These are phyloP conservation scores for Salvator merianae DNA, from an alignment of 2,113 vertebrate genomes.

Conservation along the genomic window DNA sequence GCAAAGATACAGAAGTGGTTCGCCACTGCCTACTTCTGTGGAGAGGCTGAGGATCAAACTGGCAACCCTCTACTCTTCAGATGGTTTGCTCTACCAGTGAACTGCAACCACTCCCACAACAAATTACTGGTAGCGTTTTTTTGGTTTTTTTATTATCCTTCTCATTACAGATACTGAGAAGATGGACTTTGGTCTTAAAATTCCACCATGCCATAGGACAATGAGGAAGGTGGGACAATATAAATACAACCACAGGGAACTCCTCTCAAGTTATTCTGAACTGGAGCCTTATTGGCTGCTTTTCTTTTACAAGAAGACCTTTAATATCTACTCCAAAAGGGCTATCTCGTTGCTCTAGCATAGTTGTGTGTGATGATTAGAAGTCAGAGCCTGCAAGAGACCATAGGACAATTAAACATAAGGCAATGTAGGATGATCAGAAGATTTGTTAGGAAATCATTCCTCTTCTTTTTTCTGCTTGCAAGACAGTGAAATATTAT, in stretches of 20 bases:
- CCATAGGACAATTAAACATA: background rate
- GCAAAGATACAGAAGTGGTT: too few relatives aligned
- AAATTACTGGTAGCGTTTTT: background rate
- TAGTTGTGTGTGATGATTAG: background rate
- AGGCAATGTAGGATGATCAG: background rate
- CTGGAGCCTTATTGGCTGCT: background rate
- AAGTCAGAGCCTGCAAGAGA: background rate
- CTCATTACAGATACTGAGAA: background rate
- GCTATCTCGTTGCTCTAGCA: background rate
- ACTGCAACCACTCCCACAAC: too few relatives aligned
- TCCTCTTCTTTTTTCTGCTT: background rate
- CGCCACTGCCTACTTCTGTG: too few relatives aligned
- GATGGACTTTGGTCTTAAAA: slow-evolving; percentile 22
- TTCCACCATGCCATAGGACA: background rate
- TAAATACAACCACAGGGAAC: background rate
- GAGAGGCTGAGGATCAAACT: too few relatives aligned
- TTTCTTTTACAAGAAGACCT: background rate
- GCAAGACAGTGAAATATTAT: background rate
- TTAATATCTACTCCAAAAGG: background rate
- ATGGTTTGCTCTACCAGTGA: too few relatives aligned
- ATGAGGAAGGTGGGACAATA: slow-evolving; percentile 1
- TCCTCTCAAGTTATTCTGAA: background rate
- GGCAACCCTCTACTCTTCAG: too few relatives aligned
- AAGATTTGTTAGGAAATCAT: background rate
- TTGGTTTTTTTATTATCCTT: too few relatives aligned